phyloP scores from a whole-genome alignment of 2,113 vertebrate genomes.

The Protobothrops flavoviridis region DNA sequence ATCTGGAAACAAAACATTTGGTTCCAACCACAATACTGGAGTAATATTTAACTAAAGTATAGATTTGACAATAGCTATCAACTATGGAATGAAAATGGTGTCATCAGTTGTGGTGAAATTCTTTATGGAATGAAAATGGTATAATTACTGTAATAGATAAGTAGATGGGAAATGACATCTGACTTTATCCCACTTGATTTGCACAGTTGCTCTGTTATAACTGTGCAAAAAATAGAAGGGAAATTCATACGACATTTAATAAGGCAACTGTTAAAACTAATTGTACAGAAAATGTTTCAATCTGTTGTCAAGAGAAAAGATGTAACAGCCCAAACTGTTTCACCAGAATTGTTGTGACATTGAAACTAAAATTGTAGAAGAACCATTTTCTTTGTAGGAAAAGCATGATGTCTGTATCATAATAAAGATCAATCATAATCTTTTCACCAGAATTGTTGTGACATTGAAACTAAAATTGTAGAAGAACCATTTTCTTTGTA shows the following conservation, averaged over 20 bases:
- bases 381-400: neutral
- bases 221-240: neutral
- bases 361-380: neutral
- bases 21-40: neutral
- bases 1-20: neutral
- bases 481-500: neutral
- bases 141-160: neutral
- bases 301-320: neutral
- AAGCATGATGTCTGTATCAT: neutral
- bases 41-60: neutral
- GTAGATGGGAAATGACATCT: neutral
- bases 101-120: neutral
- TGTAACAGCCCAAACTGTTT: neutral
- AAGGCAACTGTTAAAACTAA: constrained; percentile 1
- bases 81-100: neutral
- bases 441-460: neutral
- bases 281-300: neutral
- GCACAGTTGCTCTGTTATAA: neutral
- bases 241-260: neutral
- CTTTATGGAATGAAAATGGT: neutral
- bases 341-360: neutral
- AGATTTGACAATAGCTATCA: neutral
- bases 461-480: neutral
- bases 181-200: neutral
- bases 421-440: neutral